Evolutionary conservation across 2,797 vertebrate species (phyloP).

Genomic region (Numenius phaeopus): DNA sequence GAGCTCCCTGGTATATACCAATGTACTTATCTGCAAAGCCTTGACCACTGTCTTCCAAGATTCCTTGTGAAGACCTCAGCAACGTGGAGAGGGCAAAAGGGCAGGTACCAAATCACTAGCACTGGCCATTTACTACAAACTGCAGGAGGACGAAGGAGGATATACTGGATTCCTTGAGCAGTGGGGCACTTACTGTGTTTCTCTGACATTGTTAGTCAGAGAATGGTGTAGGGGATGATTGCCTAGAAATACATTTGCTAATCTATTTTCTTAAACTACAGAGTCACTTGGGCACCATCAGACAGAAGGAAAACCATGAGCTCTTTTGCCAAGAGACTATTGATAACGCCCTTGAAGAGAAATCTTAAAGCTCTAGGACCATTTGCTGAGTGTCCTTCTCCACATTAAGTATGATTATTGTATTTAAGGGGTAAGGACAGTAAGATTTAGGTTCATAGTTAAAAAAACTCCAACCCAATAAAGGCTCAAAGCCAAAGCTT

Average conservation of each 20-base stretch:
- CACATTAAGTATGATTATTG: constrained; percentile 18
- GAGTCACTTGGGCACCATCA: constrained; percentile 42
- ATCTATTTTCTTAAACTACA: constrained; percentile 52
- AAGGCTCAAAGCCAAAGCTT: not conserved
- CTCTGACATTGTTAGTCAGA: not conserved
- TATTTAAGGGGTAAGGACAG: constrained; percentile 1
- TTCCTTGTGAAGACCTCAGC: not conserved
- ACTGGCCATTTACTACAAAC: not conserved
- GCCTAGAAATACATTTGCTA: constrained; percentile 25
- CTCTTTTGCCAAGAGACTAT: constrained; percentile 27
- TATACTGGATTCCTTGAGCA: not conserved
- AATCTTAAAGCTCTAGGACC: constrained; percentile 8
- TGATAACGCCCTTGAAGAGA: not conserved
- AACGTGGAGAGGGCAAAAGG: not conserved
- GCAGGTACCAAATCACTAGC: not conserved
- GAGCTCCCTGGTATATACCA: not conserved
- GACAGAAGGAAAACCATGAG: constrained; percentile 16
- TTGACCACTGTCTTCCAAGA: not conserved
- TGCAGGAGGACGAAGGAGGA: not conserved
- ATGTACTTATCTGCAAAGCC: not conserved
- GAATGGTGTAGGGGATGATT: not conserved
- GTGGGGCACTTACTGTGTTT: not conserved
- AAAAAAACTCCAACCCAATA: not conserved
- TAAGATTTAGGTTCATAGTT: not conserved
- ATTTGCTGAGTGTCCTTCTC: constrained; percentile 22